These are phyloP conservation scores for Diachasmimorpha longicaudata DNA, from an alignment of 1,140 invertebrate genomes.

Conservation along the genomic window DNA sequence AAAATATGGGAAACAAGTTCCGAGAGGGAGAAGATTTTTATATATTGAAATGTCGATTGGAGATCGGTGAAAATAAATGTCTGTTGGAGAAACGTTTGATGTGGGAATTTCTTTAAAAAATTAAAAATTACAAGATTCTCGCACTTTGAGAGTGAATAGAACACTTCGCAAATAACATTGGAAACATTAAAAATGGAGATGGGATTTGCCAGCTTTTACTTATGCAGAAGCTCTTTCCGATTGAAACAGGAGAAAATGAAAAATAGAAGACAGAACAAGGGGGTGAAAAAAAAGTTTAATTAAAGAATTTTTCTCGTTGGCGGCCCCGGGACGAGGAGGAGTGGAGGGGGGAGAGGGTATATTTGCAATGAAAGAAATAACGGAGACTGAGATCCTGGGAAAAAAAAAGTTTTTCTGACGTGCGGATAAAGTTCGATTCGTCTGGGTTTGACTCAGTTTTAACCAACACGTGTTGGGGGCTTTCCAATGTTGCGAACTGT, in stretches of 20 bases:
- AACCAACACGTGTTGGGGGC: background rate
- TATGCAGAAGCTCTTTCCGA: background rate
- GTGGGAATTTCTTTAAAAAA: too few relatives aligned
- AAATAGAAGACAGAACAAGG: slow-evolving; percentile 4
- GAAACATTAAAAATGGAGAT: background rate
- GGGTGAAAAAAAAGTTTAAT: slow-evolving; percentile 23
- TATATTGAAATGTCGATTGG: too few relatives aligned
- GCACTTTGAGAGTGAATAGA: too few relatives aligned
- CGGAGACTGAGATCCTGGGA: background rate
- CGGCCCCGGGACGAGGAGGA: background rate
- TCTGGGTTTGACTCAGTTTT: background rate
- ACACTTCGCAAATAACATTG: background rate
- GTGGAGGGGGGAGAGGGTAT: background rate
- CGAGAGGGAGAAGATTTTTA: too few relatives aligned
- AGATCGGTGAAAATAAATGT: too few relatives aligned
- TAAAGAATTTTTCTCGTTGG: slow-evolving; percentile 17
- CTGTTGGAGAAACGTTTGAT: too few relatives aligned
- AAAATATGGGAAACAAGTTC: too few relatives aligned
- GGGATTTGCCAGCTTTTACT: background rate
- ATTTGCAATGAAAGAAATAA: background rate
- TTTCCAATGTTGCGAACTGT: background rate
- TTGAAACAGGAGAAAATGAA: background rate
- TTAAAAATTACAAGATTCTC: too few relatives aligned
- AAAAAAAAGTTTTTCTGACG: background rate
- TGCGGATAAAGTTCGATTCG: slow-evolving; percentile 2